Base-by-base conservation (phyloP, 1,140 invertebrate species). In the Latrodectus geometricus region DNA sequence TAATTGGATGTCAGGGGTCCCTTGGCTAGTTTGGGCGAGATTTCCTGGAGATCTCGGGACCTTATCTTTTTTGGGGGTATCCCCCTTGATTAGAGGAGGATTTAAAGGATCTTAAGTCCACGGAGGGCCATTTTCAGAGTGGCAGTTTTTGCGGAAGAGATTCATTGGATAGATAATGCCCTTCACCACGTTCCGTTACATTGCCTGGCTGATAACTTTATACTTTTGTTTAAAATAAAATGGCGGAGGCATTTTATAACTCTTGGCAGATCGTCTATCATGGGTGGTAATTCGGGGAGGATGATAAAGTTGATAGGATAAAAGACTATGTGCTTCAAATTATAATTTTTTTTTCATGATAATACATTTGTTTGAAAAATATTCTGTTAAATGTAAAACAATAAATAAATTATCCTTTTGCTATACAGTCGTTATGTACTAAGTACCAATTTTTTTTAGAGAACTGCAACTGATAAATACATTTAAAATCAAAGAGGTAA, bases 1-100 rank as follows among this genome's bases (percentile, higher is more conserved):
- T 84, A 84, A 84, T 84, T 84, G 81, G 80, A 83, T 83, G 80
- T 83, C 80, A 83, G 81, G 81, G 81, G 72, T 76, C 73, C 81
- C 80, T 49, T 9, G 80, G 23, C 69, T 82, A 75, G 80, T 73
- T 73, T 74, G 23, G 56, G 48, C 70, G 70, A 73, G 54, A 61
- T 61, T 61, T 61, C 35, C 72, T 72, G 72, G 80, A 23, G 80
- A 83, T 52, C 52, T n/a, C 74, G 50, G 74, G 68, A 79, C 80
- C 81, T 84, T 84, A 84, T 84, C 81, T 84, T 84, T 79, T 84
- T 75, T 73, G 73, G 81, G 81, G 80, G 70, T 75, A 74, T 69
- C 48, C 61, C 52, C 73, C 81, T 84, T 84, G 81, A 84, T 84
- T 84, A 81, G 78, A 66, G 52, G 72, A 70, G 81, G 72, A 75